Conservation (phyloP, 2,113 vertebrate genomes). For the Trochalopteron elliotii region DNA sequence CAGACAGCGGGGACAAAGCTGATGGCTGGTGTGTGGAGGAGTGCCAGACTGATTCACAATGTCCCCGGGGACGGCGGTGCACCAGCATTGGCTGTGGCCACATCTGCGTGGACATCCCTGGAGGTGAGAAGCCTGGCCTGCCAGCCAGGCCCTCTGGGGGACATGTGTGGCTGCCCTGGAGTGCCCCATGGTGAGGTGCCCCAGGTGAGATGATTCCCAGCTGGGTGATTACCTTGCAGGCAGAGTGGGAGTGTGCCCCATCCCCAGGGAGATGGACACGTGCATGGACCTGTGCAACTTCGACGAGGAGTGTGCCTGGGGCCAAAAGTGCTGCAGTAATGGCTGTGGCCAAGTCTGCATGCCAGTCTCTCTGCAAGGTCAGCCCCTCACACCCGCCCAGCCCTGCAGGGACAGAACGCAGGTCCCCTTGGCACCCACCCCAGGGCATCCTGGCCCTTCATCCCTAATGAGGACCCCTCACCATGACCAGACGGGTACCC, state of each 20-base stretch:
- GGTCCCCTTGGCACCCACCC: no score
- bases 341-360: not conserved
- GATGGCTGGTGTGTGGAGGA: not conserved
- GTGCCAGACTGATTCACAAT: not conserved
- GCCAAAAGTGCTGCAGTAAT: constrained; percentile 27
- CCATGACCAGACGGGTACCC: accelerated
- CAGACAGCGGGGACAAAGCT: not conserved
- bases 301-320: not conserved
- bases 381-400: not conserved
- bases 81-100: not conserved
- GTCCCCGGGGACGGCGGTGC: not conserved
- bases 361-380: constrained; percentile 1
- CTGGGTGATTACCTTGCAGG: not conserved
- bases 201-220: not conserved
- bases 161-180: accelerated
- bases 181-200: not conserved
- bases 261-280: accelerated
- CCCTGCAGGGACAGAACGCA: not conserved
- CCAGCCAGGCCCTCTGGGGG: accelerated
- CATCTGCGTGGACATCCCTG: not conserved
- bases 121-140: not conserved
- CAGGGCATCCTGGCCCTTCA: not conserved
- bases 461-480: accelerated
- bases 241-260: not conserved
- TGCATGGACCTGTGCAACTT: not conserved